Base-by-base conservation (phyloP, 2,113 vertebrate species). In the Myrmophylax atrothorax region DNA sequence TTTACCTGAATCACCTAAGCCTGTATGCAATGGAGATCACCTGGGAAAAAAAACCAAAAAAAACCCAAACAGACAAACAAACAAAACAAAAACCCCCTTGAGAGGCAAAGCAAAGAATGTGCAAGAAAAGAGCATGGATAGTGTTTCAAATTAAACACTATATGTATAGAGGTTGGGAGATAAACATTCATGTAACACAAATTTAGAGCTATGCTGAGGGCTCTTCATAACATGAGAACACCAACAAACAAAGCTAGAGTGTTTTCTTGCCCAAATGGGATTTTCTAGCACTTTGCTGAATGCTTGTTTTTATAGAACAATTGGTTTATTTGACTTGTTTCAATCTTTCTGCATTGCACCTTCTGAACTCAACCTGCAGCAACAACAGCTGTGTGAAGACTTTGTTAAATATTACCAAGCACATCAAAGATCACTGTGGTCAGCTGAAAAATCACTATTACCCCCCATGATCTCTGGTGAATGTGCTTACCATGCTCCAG, bases 161-260 rank as follows among this genome's bases (percentile, higher is more conserved):
- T 10, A 2, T 14, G 29, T 55, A 35, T 2, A 52, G 56, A 76
- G 19, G 40, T 87, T 58, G 28, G 1, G 16, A 81, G 76, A 93
- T 62, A 90, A 96, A 89, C 73, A 76, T 33, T 63, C 6, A 3
- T 13, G 15, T 68, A 53, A 81, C 31, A 38, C 38, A 46, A 60
- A 93, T 92, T 53, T 66, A 75, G 24, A 84, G 37, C 29, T 72
- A 49, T 87, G 28, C 29, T 73, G 64, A 94, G 73, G 47, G 60
- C 56, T 80, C 58, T 77, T 69, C 87, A 56, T 68, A 87, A 67
- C 53, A 53, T 60, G 68, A 13, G 31, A 82, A 90, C 62, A 86
- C 31, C 37, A 52, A 86, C 81, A 66, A 69, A 77, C 68, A 94
- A 91, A 96, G 74, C 80, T 94, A 78, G 38, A 96, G 47, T 74